A percentile compares a stretch with the other conserved stretches of the same genome.
Conservation (phyloP, 2,888 invertebrate species). For the Archips xylosteana region DNA sequence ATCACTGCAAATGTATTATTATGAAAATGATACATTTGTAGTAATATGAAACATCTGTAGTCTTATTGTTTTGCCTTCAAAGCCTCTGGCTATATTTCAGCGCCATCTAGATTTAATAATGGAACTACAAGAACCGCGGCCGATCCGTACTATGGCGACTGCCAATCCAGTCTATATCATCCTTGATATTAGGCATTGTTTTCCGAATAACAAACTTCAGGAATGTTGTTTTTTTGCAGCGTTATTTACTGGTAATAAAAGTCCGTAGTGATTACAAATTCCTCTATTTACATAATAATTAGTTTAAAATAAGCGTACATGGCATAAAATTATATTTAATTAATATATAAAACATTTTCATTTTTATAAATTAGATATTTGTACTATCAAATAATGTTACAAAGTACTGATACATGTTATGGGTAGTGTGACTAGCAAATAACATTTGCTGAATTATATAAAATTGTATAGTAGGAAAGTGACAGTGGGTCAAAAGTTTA, state of each 20-base stretch:
- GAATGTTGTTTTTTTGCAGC: background rate
- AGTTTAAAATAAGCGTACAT: constrained; percentile 86
- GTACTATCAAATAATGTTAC: constrained; percentile 84
- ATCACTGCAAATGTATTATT: no score
- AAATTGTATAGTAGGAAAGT: constrained; percentile 69
- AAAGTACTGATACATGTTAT: constrained; percentile 81
- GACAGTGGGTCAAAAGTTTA: constrained; percentile 78
- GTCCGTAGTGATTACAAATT: constrained; percentile 74
- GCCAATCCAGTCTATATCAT: no score
- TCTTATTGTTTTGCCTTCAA: no score
- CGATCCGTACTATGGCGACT: no score
- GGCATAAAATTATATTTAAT: constrained; percentile 81
- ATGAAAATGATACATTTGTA: no score
- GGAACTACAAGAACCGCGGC: no score
- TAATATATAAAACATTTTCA: constrained; percentile 80
- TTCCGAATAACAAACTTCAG: no score
- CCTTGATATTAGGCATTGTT: no score
- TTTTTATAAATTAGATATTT: constrained; percentile 83
- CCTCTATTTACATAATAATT: constrained; percentile 84
- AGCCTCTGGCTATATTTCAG: no score
- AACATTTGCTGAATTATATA: constrained; percentile 77
- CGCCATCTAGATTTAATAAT: no score
- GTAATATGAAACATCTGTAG: no score
- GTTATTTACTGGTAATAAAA: constrained; percentile 58
- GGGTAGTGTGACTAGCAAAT: constrained; percentile 83